Base-by-base conservation (phyloP, 2,113 vertebrate genomes). In the Zapornia atra region DNA sequence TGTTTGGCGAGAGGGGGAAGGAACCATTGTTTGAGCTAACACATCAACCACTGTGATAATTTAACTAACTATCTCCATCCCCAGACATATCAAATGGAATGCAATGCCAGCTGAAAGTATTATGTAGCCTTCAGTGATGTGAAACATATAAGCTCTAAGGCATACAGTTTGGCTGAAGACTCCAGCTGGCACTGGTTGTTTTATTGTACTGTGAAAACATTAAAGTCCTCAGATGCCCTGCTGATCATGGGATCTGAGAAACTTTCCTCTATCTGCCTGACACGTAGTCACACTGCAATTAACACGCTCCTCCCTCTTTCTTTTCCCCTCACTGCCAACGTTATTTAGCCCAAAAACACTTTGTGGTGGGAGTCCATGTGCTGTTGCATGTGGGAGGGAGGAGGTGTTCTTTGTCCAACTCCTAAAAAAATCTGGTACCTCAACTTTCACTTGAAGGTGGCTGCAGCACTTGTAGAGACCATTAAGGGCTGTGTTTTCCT, bases 71-170 rank as follows among this genome's bases (percentile, higher is more conserved):
- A 86, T 94, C 96, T 95, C 87, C 89, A 73, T 96, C 97, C 97
- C 97, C 91, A 96, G 95, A 96, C 93, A 81, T 91, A 97, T 60
- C 91, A 96, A 95, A 96, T 9, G 89, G 91, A 82, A 87, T 31
- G 87, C 91, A 82, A 79, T 92, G 97, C 96, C 96, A 97, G 90
- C 81, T 93, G 85, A 95, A 96, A 96, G 93, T 81, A 94, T 92
- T 93, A 80, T 96, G 93, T 90, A 96, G 97, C 97, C 95, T 95
- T 95, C 95, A 87, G 95, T 96, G 95, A 96, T 96, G 92, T 95
- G 97, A 95, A 97, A 94, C 93, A 90, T 59, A 38, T 66, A 94
- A 96, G 95, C 97, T 97, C 95, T 66, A 86, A 97, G 96, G 87
- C 93, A 96, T 46, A 76, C 64, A 70, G 82, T 56, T 63, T 48